Percentiles rank a stretch among this genome's conserved stretches.
Evolutionary conservation across 2,113 vertebrate genomes (phyloP).

Genomic region (Pycnonotus jocosus): DNA sequence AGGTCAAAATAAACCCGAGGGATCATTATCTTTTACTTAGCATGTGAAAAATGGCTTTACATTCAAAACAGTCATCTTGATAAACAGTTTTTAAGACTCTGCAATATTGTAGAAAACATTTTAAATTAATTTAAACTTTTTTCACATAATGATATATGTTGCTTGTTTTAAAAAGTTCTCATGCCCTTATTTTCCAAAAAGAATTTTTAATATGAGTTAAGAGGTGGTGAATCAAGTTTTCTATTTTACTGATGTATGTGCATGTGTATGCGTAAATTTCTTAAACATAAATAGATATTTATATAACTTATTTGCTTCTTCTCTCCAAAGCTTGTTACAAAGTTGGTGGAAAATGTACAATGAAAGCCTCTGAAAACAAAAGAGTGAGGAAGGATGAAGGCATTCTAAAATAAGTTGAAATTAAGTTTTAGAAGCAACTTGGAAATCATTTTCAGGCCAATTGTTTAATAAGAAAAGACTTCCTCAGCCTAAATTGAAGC

Average conservation of each 20-base stretch:
- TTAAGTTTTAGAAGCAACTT: neutral
- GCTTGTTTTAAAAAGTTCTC: neutral
- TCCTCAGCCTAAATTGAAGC: neutral
- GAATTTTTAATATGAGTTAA: neutral
- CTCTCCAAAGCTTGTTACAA: neutral
- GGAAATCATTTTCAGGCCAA: neutral
- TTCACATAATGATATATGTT: fast-evolving
- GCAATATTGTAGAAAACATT: neutral
- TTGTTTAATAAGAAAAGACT: neutral
- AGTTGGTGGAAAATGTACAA: neutral
- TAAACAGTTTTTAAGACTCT: neutral
- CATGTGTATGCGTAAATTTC: fast-evolving
- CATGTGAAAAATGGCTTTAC: neutral
- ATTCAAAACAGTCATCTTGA: neutral
- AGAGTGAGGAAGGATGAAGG: neutral
- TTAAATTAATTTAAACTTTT: neutral
- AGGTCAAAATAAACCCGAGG: neutral
- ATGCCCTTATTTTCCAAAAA: neutral
- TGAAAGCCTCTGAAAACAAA: neutral
- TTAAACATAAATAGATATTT: neutral
- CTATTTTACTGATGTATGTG: neutral
- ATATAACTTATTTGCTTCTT: neutral
- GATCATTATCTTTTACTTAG: neutral
- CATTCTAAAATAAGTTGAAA: neutral
- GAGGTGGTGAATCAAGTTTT: neutral